A percentile compares a stretch with the other conserved stretches of the same genome.
Evolutionary conservation across 2,797 vertebrate species (phyloP).

Genomic region (Taenioides sp.): DNA sequence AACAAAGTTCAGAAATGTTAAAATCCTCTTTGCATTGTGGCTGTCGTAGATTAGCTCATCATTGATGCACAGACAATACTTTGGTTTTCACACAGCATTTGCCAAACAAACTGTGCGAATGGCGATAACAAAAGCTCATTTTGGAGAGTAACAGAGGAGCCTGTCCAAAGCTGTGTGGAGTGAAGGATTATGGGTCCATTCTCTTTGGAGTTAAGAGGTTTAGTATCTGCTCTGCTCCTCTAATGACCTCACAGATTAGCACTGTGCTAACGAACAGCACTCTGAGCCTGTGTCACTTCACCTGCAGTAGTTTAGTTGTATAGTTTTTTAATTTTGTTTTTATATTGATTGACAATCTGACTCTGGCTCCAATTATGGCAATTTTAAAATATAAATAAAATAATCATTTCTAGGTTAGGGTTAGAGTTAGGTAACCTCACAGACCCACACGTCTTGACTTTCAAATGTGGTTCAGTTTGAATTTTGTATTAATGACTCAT

Average conservation of each 20-base stretch:
- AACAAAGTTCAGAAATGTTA: background rate
- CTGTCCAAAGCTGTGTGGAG: slow-evolving; percentile 40
- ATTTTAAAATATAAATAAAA: too few species aligned
- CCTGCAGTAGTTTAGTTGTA: background rate
- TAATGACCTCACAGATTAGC: slow-evolving; percentile 49
- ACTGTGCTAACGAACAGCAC: slow-evolving; percentile 25
- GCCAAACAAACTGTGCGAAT: background rate
- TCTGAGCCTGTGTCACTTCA: slow-evolving; percentile 9
- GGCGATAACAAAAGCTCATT: slow-evolving; percentile 41
- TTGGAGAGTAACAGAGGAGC: slow-evolving; percentile 29
- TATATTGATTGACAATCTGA: background rate
- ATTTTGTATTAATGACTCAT: too few species aligned
- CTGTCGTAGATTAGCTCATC: slow-evolving; percentile 2
- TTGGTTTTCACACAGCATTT: slow-evolving; percentile 13
- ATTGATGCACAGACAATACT: background rate
- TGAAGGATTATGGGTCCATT: slow-evolving; percentile 57
- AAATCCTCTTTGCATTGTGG: background rate
- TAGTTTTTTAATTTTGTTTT: background rate
- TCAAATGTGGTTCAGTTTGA: too few species aligned
- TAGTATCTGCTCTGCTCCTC: slow-evolving; percentile 41
- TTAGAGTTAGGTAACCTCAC: background rate
- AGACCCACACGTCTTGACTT: background rate
- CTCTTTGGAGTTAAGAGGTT: slow-evolving; percentile 62
- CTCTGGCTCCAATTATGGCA: background rate
- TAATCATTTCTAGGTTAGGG: too few species aligned